phyloP scores from a whole-genome alignment of 2,888 invertebrate genomes.

The Ferrisia virgata region DNA sequence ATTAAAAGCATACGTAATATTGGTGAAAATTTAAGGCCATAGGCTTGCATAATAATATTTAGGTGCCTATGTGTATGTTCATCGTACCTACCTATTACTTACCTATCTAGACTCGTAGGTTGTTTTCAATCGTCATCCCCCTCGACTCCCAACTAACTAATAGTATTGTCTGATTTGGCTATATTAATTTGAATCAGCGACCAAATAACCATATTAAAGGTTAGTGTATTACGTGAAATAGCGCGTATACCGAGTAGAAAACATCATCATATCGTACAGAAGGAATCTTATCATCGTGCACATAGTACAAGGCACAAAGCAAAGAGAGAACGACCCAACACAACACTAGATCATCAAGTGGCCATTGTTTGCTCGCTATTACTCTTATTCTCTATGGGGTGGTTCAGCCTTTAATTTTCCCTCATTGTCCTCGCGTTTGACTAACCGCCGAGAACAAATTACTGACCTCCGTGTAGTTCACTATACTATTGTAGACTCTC shows the following conservation, averaged over 20 bases:
- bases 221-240: constrained; percentile 2
- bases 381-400: constrained; percentile 38
- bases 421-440: constrained; percentile 39
- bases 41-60: no score
- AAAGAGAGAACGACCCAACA: not conserved
- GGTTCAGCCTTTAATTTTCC: constrained; percentile 43
- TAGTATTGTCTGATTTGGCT: constrained; percentile 25
- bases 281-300: not conserved
- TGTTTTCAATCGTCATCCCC: not conserved
- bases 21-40: no score
- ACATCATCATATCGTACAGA: not conserved
- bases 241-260: not conserved
- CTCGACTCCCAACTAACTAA: constrained; percentile 31
- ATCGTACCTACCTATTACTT: not conserved
- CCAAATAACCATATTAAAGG: constrained; percentile 41
- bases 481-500: not conserved
- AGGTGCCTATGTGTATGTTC: no score
- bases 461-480: constrained; percentile 33
- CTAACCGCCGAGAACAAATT: constrained; percentile 45
- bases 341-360: constrained; percentile 41
- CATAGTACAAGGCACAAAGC: not conserved
- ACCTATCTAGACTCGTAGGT: not conserved
- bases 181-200: constrained; percentile 35
- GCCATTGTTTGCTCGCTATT: constrained; percentile 45
- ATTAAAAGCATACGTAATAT: no score